Base-by-base conservation (phyloP, 2,113 vertebrate species). In the Triplophysa siluroides region DNA sequence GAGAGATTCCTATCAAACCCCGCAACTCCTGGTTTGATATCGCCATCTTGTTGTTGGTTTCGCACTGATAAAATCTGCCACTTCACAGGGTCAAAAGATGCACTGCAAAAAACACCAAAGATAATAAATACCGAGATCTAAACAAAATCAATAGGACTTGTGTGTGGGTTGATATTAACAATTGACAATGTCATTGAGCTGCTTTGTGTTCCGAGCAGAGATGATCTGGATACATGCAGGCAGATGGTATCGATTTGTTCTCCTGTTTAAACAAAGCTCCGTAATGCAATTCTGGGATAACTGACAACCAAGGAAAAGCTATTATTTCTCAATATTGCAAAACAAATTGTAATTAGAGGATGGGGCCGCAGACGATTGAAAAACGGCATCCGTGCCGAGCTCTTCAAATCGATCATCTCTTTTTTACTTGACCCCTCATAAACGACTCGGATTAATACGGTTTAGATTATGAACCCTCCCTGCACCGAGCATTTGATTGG, bases 291-390 rank as follows among this genome's bases (percentile, higher is more conserved):
- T 87, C 80, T 47, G 50, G 83, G 83, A 67, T 67, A 87, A 86
- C 83, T 52, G 64, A 80, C 78, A 74, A 87, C 43, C 78, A 76
- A 26, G 75, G 81, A 71, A 84, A 89, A 78, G 79, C 76, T 68
- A 87, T 89, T 85, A 82, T 78, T 87, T 84, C 81, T 87, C 78
- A 82, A 86, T 84, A 85, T 81, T 72, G 83, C 81, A 86, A 89
- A 90, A 88, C 82, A 86, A 90, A 88, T 82, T 2, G 26, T 78
- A 81, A 83, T 87, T 86, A 86, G 79, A 86, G 66, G 45, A 13
- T 29, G 76, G 62, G 78, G 33, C 80, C 72, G 68, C 21, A 72
- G 68, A 74, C 54, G 45, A 66, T 47, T 70, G 14, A 66, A 33
- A 29, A n/a, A 21, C 38, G 21, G 19, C 23, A 0, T 33, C 38